phyloP scores from a whole-genome alignment of 2,113 vertebrate species.

The Sapayoa aenigma region DNA sequence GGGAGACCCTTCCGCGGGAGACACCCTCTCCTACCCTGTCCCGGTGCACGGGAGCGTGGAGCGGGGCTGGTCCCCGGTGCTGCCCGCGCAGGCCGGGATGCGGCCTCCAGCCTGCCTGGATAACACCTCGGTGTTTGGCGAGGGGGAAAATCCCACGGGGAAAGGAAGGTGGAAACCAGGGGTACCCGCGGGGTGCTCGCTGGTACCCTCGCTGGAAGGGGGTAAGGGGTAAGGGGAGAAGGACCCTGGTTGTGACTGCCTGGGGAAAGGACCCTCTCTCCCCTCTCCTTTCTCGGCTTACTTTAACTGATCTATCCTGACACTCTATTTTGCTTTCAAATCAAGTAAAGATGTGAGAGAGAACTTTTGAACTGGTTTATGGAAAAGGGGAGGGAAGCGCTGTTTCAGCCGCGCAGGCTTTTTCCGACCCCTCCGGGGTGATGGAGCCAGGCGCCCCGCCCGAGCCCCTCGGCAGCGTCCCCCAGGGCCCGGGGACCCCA shows the following conservation, averaged over 20 bases:
- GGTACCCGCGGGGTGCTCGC: not conserved
- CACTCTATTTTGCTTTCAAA: conserved; percentile 64
- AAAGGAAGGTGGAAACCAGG: not conserved
- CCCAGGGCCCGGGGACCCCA: not conserved
- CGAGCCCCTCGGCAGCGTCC: not conserved
- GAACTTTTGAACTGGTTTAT: conserved; percentile 61
- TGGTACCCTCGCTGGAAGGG: not conserved
- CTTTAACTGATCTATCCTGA: conserved; percentile 47
- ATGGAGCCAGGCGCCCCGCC: not conserved
- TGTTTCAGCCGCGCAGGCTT: not conserved
- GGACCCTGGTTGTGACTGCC: not conserved
- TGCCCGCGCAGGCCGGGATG: not conserved
- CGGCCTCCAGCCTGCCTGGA: not conserved
- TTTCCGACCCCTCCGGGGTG: not conserved
- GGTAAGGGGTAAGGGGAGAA: not conserved
- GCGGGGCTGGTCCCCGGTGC: not conserved
- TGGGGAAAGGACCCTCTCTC: not conserved
- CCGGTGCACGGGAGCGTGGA: not conserved
- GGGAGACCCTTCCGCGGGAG: not conserved
- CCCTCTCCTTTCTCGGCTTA: not conserved
- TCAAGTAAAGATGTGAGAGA: conserved; percentile 58
- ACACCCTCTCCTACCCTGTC: no score
- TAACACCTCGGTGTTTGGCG: not conserved
- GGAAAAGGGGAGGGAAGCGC: conserved; percentile 29
- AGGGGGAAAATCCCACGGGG: not conserved